Evolutionary conservation across 1,140 invertebrate species (phyloP).

Genomic region (Bemisia tabaci): DNA sequence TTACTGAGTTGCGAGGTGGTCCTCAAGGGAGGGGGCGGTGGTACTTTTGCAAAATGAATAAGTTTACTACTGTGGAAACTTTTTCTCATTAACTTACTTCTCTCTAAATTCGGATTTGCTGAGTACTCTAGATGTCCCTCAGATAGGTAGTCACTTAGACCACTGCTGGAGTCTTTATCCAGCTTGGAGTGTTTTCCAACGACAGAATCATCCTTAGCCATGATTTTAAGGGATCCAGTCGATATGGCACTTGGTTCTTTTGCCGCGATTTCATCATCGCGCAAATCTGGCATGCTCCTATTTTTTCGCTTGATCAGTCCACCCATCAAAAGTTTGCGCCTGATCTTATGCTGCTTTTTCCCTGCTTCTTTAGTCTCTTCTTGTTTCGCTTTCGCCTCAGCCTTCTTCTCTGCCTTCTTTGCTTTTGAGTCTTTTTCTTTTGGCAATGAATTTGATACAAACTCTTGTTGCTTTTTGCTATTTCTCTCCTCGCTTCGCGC

Average conservation of each 20-base stretch:
- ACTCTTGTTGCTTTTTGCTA: conserved; percentile 36
- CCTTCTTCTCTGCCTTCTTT: conserved; percentile 32
- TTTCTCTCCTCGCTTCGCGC: conserved; percentile 69
- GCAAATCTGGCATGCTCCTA: conserved; percentile 77
- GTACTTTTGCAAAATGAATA: conserved; percentile 66
- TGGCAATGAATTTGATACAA: conserved; percentile 21
- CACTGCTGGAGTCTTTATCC: conserved; percentile 37
- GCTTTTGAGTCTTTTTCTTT: conserved; percentile 20
- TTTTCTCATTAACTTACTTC: conserved; percentile 76
- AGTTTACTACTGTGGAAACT: conserved; percentile 63
- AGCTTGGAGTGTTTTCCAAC: conserved; percentile 43
- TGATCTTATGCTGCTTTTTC: conserved; percentile 83
- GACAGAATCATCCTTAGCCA: conserved; percentile 57
- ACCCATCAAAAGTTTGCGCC: conserved; percentile 76
- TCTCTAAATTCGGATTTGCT: conserved; percentile 67
- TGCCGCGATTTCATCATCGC: conserved; percentile 37
- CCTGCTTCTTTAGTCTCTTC: conserved; percentile 50
- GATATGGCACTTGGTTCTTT: conserved; percentile 15
- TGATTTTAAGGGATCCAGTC: conserved; percentile 8
- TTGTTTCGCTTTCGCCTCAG: conserved; percentile 34
- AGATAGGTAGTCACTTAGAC: conserved; percentile 64
- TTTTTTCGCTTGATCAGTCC: conserved; percentile 77
- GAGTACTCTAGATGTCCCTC: conserved; percentile 70
- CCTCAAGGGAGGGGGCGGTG: conserved; percentile 67
- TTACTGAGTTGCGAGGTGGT: conserved; percentile 66